Base-by-base conservation (phyloP, 2,888 invertebrate genomes). In the Cephus sareptanus region DNA sequence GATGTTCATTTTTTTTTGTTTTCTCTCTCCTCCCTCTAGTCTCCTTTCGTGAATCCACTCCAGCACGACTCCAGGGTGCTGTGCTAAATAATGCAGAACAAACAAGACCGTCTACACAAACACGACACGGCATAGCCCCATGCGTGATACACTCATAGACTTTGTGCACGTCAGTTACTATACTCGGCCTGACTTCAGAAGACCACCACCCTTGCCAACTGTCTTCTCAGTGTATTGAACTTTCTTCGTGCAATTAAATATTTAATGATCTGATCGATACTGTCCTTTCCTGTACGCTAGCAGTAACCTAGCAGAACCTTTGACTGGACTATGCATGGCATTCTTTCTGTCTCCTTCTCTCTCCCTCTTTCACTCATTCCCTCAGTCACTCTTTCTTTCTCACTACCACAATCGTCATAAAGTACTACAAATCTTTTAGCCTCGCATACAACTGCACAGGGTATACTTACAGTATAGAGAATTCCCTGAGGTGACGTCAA, bases 211-310 rank as follows among this genome's bases (percentile, higher is more conserved):
- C 56, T 15, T 56, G 56, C 56, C 56, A 56, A 56, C 56, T 56
- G 56, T 78, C 73, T 81, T 77, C 79, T 40, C 78, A 81, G 85
- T 85, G 86, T 89, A 89, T 89, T 87, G 89, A 89, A 89, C 89
- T 88, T 89, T 85, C 86, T 87, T 86, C 82, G 86, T 82, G 80
- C 84, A 87, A 88, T 87, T 89, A 85, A 89, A 89, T 89, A 89
- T 89, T 86, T 86, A 87, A 87, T 85, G 83, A 77, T 9, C 78
- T 81, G 88, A 88, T 89, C 88, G 86, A 89, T 89, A 86, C 74
- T 35, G 69, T 75, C 73, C 75, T 69, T 37, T 78, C 75, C 40
- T 56, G 15, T 56, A 56, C 15, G 23, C 15, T 56, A 56, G 56
- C 9, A 23, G 56, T 9, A 23, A 56, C 56, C 56, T 9, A 56